Evolutionary conservation across 1,140 invertebrate species (phyloP).

Genomic region (Drosophila insularis): DNA sequence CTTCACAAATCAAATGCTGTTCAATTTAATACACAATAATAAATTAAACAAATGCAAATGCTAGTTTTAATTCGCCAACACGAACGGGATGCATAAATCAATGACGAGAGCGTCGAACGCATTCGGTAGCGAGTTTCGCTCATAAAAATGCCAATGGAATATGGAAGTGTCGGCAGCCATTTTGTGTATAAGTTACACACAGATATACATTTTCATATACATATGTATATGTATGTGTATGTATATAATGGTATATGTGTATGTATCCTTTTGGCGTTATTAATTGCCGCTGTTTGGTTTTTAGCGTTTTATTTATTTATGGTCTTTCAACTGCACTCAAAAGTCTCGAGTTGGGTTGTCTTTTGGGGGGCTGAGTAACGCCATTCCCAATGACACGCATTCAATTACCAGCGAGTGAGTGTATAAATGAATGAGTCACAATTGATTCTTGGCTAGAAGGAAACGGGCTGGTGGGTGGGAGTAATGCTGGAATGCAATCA

Average conservation of each 20-base stretch:
- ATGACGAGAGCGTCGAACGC: constrained; percentile 23
- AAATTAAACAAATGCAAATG: constrained; percentile 45
- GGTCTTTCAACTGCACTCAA: constrained; percentile 30
- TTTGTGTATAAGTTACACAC: constrained; percentile 35
- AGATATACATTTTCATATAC: background rate
- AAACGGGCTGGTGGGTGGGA: constrained; percentile 11
- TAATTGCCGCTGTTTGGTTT: constrained; percentile 63
- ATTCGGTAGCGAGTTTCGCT: constrained; percentile 27
- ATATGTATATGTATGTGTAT: background rate
- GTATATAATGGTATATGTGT: constrained; percentile 12
- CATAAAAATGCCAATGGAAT: constrained; percentile 58
- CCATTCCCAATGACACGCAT: constrained; percentile 71
- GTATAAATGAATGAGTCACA: constrained; percentile 52
- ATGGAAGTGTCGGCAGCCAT: constrained; percentile 56
- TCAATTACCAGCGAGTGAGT: constrained; percentile 53
- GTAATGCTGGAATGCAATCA: constrained; percentile 71
- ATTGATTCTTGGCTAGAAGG: background rate
- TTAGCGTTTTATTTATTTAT: constrained; percentile 65
- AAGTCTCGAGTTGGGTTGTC: constrained; percentile 24
- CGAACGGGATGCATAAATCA: constrained; percentile 60
- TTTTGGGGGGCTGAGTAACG: constrained; percentile 28
- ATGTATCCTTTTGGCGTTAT: constrained; percentile 49
- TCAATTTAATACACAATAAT: constrained; percentile 42
- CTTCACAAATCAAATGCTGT: constrained; percentile 60
- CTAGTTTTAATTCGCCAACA: constrained; percentile 12